phyloP scores from a whole-genome alignment of 2,888 invertebrate genomes.

The Chrysina gloriosa region DNA sequence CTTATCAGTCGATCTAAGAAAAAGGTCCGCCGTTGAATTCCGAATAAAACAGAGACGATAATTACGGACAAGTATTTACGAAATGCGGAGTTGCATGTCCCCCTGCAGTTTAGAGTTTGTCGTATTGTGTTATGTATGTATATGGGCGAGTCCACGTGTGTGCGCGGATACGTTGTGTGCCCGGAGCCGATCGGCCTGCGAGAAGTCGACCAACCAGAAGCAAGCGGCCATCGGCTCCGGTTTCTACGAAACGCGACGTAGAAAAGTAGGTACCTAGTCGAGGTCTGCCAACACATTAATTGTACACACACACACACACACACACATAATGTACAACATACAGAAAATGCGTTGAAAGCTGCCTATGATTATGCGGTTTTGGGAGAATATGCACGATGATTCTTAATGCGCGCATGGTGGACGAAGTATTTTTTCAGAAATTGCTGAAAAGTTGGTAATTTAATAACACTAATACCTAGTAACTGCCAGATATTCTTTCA shows the following conservation, averaged over 20 bases:
- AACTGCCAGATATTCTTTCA: too few species aligned
- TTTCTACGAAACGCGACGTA: slow-evolving; percentile 1
- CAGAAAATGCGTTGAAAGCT: too few species aligned
- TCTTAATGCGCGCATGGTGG: too few species aligned
- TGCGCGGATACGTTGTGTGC: background rate
- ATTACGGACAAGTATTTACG: slow-evolving; percentile 41
- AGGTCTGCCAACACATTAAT: background rate
- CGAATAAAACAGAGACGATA: slow-evolving; percentile 42
- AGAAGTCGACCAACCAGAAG: background rate
- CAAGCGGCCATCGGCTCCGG: background rate
- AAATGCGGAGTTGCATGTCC: slow-evolving; percentile 42
- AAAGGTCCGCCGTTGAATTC: slow-evolving; percentile 40
- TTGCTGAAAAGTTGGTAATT: too few species aligned
- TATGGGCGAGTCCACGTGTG: background rate
- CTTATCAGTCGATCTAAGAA: slow-evolving; percentile 32
- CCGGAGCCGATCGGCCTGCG: background rate
- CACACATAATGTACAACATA: too few species aligned
- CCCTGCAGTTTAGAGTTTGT: slow-evolving; percentile 36
- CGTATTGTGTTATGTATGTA: slow-evolving; percentile 14
- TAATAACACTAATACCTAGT: too few species aligned
- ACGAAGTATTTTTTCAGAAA: too few species aligned
- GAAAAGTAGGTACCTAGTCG: slow-evolving; percentile 9
- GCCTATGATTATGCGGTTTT: too few species aligned
- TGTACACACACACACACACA: too few species aligned
- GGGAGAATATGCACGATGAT: too few species aligned